phyloP scores from a whole-genome alignment of 2,797 vertebrate genomes.

The Rachycentron canadum region DNA sequence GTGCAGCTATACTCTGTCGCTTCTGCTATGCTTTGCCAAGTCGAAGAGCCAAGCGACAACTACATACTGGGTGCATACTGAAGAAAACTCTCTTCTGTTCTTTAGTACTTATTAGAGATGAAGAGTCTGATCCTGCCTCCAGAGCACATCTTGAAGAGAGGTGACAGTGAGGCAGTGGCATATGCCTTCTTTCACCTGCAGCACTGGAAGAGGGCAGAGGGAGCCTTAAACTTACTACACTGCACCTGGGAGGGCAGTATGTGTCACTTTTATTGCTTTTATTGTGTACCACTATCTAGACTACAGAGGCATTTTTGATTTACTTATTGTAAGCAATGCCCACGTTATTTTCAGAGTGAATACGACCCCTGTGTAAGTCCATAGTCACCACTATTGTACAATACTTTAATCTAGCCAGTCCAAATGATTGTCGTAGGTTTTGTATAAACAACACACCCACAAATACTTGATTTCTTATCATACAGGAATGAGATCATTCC shows the following conservation, averaged over 20 bases:
- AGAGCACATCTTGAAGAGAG: constrained; percentile 98
- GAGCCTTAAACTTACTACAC: constrained; percentile 96
- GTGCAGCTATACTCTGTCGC: not conserved
- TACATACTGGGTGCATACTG: not conserved
- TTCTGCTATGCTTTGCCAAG: not conserved
- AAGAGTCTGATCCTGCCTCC: constrained; percentile 99
- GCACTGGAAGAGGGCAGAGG: constrained; percentile 99
- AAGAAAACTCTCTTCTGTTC: constrained; percentile 34
- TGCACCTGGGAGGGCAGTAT: constrained; percentile 96
- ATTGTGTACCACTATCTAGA: not conserved
- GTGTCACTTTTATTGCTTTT: constrained; percentile 28
- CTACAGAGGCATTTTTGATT: not conserved
- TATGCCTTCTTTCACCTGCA: constrained; percentile 99
- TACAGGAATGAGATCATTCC: constrained; percentile 9
- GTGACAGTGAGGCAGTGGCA: constrained; percentile 98
- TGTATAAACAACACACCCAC: constrained; percentile 8
- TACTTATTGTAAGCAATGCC: not conserved
- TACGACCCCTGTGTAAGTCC: not conserved
- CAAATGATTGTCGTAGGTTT: constrained; percentile 5
- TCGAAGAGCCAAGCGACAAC: not conserved
- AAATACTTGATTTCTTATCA: constrained; percentile 15
- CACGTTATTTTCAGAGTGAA: not conserved
- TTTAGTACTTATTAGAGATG: constrained; percentile 98
- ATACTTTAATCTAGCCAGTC: not conserved
- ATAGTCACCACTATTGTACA: not conserved